phyloP scores from a whole-genome alignment of 2,797 vertebrate genomes.

The Phataginus tricuspis region DNA sequence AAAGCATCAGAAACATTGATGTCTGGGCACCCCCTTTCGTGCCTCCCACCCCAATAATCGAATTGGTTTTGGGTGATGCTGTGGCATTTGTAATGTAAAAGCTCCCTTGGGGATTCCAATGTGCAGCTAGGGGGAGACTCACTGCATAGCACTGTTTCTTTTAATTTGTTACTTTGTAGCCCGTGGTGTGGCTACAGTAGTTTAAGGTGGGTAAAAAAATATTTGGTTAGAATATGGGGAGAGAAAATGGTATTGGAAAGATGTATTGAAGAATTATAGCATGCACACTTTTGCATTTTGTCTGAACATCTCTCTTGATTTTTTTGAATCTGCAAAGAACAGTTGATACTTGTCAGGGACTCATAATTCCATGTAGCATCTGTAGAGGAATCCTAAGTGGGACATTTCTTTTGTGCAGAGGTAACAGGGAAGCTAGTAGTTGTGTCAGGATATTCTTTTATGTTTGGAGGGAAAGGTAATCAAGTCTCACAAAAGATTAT shows the following conservation, averaged over 20 bases:
- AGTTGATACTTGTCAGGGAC: background rate
- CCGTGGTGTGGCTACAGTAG: background rate
- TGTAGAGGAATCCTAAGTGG: background rate
- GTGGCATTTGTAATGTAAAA: background rate
- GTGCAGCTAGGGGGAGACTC: background rate
- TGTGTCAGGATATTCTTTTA: background rate
- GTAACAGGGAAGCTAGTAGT: background rate
- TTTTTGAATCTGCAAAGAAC: background rate
- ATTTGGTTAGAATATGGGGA: background rate
- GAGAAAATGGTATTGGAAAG: background rate
- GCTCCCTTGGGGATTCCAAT: background rate
- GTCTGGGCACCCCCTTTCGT: background rate
- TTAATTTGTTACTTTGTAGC: background rate
- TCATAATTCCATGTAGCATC: background rate
- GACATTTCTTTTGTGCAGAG: background rate
- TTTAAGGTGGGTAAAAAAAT: slow-evolving; percentile 4
- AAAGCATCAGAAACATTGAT: background rate
- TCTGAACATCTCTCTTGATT: background rate
- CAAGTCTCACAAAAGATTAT: background rate
- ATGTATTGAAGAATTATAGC: background rate
- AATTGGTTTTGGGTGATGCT: background rate
- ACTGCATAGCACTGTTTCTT: background rate
- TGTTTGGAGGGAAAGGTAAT: background rate
- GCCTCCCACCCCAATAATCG: background rate
- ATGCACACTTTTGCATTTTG: background rate